Base-by-base conservation (phyloP, 2,113 vertebrate species). In the Orycteropus afer region DNA sequence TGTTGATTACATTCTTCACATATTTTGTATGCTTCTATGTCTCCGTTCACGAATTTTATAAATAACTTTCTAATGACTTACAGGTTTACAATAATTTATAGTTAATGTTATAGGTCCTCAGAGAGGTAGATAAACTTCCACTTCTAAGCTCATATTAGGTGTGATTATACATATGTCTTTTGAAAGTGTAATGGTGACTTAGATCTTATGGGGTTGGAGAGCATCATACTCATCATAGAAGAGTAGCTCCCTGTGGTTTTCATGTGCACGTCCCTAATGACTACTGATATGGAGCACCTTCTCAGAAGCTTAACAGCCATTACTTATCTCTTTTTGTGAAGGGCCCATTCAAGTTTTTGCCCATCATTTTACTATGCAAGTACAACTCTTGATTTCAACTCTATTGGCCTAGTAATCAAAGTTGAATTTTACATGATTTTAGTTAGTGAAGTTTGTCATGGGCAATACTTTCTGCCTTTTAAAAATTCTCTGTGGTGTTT, bases 361-460 rank as follows among this genome's bases (percentile, higher is more conserved):
- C 25, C 17, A 65, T 90, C 71, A 89, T 93, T 80, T 89, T 88
- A 73, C 73, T 84, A 87, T 37, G 18, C 32, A 86, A 85, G 14
- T 78, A 74, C 18, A 87, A 57, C 14, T 89, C 61, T 80, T 27
- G 7, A 74, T 73, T 92, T 95, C 51, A 93, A 49, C 20, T 93
- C 55, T 80, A 53, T 79, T 93, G 91, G 61, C 67, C 12, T 37
- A 86, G 32, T 81, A 61, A 8, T 51, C 29, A 89, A 42, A 23
- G 40, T 47, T 93, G 90, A 86, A 18, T 76, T 89, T 17, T 86
- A 91, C 49, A 25, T 93, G 61, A 93, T 93, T 92, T 92, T 49
- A 59, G 20, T 83, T 92, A 86, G 49, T 8, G 25, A 90, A 17
- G 9, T 53, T 91, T 89, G 40, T 91, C 86, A 77, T 32, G 6